phyloP scores from a whole-genome alignment of 2,888 invertebrate species.

The Drosophila meridionalis region DNA sequence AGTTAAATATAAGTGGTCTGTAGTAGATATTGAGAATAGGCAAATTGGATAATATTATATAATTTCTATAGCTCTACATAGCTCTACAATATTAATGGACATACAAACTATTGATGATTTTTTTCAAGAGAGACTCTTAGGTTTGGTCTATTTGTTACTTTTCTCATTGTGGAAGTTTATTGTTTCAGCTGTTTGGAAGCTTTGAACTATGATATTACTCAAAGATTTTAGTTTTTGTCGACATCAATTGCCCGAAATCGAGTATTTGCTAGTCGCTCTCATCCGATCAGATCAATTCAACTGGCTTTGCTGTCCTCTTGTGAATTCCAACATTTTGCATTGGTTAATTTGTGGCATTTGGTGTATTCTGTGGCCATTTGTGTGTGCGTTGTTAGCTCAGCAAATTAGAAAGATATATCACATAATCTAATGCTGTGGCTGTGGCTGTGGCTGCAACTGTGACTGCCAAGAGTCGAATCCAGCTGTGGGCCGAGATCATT shows the following conservation, averaged over 20 bases:
- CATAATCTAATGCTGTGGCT: not conserved
- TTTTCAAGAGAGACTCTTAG: no score
- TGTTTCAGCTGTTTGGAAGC: not conserved
- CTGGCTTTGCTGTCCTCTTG: not conserved
- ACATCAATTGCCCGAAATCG: not conserved
- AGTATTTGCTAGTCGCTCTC: not conserved
- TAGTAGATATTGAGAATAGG: no score
- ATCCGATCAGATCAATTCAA: not conserved
- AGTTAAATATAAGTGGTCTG: no score
- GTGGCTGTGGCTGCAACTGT: not conserved
- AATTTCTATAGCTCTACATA: no score
- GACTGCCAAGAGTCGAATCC: not conserved
- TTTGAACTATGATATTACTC: not conserved
- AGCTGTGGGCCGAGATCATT: conserved; percentile 25
- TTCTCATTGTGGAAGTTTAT: not conserved
- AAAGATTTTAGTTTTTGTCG: not conserved
- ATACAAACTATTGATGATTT: no score
- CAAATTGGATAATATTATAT: no score
- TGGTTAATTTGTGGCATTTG: conserved; percentile 19
- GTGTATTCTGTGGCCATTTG: not conserved
- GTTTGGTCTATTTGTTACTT: no score
- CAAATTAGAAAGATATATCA: conserved; percentile 33
- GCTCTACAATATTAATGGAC: no score
- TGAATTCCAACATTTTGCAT: not conserved
- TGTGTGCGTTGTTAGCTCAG: not conserved